Base-by-base conservation (phyloP, 2,113 vertebrate species). In the Pogonocichla stellata region DNA sequence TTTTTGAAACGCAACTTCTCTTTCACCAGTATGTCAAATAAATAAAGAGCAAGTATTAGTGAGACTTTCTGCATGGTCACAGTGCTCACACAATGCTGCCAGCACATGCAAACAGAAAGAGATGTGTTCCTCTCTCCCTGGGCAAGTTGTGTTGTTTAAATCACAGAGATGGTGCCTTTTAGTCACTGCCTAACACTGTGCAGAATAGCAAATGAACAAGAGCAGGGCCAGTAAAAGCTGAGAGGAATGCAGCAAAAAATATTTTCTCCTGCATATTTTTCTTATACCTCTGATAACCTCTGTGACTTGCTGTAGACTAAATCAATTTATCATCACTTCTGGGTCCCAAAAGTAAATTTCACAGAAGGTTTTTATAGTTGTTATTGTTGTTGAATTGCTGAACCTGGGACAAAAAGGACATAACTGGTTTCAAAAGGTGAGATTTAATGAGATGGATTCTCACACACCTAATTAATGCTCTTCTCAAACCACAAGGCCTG, bases 211-310 rank as follows among this genome's bases (percentile, higher is more conserved):
- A 56, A 71, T 7, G 23, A 92, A 71, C 2, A 6, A 79, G 60
- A 86, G 72, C 43, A 48, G 70, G 47, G 42, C 47, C 57, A 56
- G 65, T 24, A 33, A 85, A 85, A 91, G 36, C 80, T 61, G 61
- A 87, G 51, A 91, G 69, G 84, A 95, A 95, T 93, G 86, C 78
- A 87, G 89, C 36, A 91, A 95, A 84, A 93, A 75, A 45, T 69
- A 84, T 77, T 74, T 92, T 87, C 81, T 75, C 40, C 87, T 84
- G 62, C 80, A 64, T 82, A 87, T 91, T 93, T 93, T 92, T 91
- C 83, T 77, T 89, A 29, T 15, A 40, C 28, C 65, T 79, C 48
- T 79, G 93, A 92, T 94, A 95, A 95, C 89, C 71, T 45, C 57
- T 2, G 1, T 42, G 84, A 48, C 80, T 88, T 79, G 42, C 70